phyloP scores from a whole-genome alignment of 2,888 invertebrate genomes.

The Aethes cnicana region DNA sequence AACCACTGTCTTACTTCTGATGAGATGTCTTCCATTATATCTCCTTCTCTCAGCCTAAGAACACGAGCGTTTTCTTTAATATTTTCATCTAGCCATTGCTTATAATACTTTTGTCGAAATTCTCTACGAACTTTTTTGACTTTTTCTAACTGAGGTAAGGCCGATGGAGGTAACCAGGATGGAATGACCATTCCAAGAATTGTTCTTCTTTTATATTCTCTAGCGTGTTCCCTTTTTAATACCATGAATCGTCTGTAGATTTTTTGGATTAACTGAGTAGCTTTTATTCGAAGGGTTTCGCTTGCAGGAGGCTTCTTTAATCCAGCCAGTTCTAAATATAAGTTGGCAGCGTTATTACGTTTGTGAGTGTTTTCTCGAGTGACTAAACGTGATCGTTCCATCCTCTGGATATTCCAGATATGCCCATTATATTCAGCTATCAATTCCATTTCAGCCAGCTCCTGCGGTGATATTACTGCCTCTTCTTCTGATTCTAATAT shows the following conservation, averaged over 20 bases:
- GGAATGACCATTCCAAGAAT: slow-evolving; percentile 83
- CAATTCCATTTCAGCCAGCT: slow-evolving; percentile 49
- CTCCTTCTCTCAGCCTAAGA: slow-evolving; percentile 74
- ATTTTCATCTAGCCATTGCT: slow-evolving; percentile 67
- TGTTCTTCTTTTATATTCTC: slow-evolving; percentile 66
- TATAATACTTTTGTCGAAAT: slow-evolving; percentile 68
- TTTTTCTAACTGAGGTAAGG: slow-evolving; percentile 69
- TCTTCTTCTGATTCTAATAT: slow-evolving; percentile 45
- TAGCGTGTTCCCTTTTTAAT: slow-evolving; percentile 59
- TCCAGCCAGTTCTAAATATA: slow-evolving; percentile 69
- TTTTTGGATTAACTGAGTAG: slow-evolving; percentile 55
- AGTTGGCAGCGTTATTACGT: slow-evolving; percentile 55
- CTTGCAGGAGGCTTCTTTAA: slow-evolving; percentile 55
- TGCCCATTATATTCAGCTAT: slow-evolving; percentile 55
- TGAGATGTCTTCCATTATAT: slow-evolving; percentile 88
- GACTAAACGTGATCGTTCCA: slow-evolving; percentile 61
- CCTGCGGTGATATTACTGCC: slow-evolving; percentile 51
- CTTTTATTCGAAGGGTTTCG: slow-evolving; percentile 47
- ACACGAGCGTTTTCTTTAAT: slow-evolving; percentile 77
- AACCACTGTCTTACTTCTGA: slow-evolving; percentile 90
- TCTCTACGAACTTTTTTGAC: slow-evolving; percentile 71
- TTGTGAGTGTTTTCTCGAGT: slow-evolving; percentile 49
- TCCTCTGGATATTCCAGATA: slow-evolving; percentile 62
- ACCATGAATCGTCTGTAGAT: slow-evolving; percentile 69
- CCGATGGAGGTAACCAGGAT: slow-evolving; percentile 68